phyloP scores from a whole-genome alignment of 2,113 vertebrate species.

The Physeter macrocephalus region DNA sequence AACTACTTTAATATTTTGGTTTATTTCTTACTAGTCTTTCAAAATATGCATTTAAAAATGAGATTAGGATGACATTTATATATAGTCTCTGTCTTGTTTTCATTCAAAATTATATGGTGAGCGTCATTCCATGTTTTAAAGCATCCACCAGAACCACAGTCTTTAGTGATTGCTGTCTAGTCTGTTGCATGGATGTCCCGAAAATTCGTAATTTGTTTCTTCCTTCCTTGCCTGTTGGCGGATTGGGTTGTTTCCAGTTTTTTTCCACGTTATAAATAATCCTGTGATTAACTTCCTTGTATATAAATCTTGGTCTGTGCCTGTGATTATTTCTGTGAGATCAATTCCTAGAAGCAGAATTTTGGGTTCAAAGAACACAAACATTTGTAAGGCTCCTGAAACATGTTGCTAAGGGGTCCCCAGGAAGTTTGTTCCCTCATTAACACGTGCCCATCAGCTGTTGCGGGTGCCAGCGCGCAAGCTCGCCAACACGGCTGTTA shows the following conservation, averaged over 20 bases:
- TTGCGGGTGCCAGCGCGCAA: not conserved
- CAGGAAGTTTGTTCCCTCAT: fast-evolving
- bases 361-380: not conserved
- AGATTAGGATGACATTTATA: not conserved
- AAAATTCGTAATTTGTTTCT: not conserved
- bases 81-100: not conserved
- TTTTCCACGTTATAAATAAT: not conserved
- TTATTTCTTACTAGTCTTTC: not conserved
- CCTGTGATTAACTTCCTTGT: not conserved
- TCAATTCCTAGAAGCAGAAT: not conserved
- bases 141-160: fast-evolving
- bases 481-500: fast-evolving
- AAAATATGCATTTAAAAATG: not conserved
- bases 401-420: fast-evolving
- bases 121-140: fast-evolving
- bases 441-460: not conserved
- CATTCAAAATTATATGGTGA: fast-evolving
- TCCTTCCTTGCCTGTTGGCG: not conserved
- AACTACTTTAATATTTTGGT: not conserved
- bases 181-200: not conserved
- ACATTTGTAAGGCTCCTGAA: fast-evolving
- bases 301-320: not conserved
- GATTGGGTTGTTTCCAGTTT: not conserved
- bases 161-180: not conserved
- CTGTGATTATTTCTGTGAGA: not conserved